Evolutionary conservation across 2,888 invertebrate species (phyloP), one percentile per base, ranked within the genome.

Genomic region (Tineola bisselliella): DNA sequence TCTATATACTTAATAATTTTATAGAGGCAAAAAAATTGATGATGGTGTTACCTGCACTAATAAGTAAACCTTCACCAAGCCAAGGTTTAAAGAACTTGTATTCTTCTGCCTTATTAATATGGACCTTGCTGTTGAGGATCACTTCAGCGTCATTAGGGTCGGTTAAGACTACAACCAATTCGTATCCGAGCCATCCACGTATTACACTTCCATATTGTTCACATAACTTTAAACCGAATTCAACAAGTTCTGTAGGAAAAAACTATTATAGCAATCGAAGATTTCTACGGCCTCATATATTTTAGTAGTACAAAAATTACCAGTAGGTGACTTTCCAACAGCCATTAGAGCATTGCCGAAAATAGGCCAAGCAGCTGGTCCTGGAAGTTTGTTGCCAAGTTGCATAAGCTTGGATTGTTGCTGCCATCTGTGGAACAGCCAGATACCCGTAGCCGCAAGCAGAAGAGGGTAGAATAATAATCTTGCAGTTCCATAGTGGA

Each of bases 61-160:
- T 93, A 11, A 94, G 89, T 8, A 94, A 84, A 62, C 94, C 94
- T 70, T 93, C 90, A 15, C 94, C 94, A 60, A 94, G 89, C 94
- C 94, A 94, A 0, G 93, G 93, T 69, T 92, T 89, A 75, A 94
- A 93, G 76, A 92, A 93, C 63, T 89, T 82, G 71, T 94, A 94
- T 66, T 93, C 93, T 11, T 88, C 69, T 0, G 93, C 89, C 71
- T 94, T 94, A 72, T 93, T 90, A 65, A 94, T 90, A 70, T 93
- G 92, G n/a, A 90, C 90, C 62, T 91, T 89, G 63, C 93, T 93
- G 68, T 92, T 91, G 5, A 94, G 79, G 59, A 94, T 91, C 0
- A 92, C 81, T 74, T 94, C 94, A 11, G 92, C 89, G 67, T 94
- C 94, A 0, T 89, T 79, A 8, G 94, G 91, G 66, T 93, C 91